phyloP scores from a whole-genome alignment of 2,113 vertebrate genomes.

The Machaerirhynchus nigripectus region DNA sequence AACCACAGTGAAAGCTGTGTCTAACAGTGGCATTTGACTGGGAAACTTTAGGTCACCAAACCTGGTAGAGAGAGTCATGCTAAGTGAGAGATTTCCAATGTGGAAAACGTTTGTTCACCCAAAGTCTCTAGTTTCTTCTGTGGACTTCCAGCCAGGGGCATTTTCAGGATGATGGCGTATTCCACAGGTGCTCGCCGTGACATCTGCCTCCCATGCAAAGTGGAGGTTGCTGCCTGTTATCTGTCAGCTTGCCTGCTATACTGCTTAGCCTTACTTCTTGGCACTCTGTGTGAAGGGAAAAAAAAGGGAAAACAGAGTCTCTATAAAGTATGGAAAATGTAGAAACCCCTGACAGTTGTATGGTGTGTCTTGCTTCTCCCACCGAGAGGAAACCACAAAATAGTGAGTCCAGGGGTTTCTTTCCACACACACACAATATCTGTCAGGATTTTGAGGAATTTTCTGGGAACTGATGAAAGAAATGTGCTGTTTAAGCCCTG shows the following conservation, averaged over 20 bases:
- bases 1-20: neutral
- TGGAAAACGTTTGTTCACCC: neutral
- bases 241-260: neutral
- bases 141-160: neutral
- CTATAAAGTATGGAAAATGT: slow-evolving; percentile 52
- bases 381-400: slow-evolving; percentile 65
- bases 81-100: neutral
- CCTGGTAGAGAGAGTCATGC: neutral
- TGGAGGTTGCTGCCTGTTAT: slow-evolving; percentile 2
- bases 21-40: neutral
- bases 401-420: slow-evolving; percentile 35
- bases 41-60: neutral
- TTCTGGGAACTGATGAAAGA: slow-evolving; percentile 52
- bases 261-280: slow-evolving; percentile 39
- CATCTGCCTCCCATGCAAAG: neutral
- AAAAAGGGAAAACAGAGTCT: neutral
- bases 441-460: slow-evolving; percentile 54
- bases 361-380: slow-evolving; percentile 48
- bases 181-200: neutral
- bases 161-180: neutral
- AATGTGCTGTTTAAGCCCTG: slow-evolving; percentile 2
- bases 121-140: neutral
- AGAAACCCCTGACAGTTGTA: slow-evolving; percentile 50
- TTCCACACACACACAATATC: slow-evolving; percentile 33
- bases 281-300: neutral